phyloP scores from a whole-genome alignment of 37 sponge, comb jelly and placozoan species.

The Spongia lamella region DNA sequence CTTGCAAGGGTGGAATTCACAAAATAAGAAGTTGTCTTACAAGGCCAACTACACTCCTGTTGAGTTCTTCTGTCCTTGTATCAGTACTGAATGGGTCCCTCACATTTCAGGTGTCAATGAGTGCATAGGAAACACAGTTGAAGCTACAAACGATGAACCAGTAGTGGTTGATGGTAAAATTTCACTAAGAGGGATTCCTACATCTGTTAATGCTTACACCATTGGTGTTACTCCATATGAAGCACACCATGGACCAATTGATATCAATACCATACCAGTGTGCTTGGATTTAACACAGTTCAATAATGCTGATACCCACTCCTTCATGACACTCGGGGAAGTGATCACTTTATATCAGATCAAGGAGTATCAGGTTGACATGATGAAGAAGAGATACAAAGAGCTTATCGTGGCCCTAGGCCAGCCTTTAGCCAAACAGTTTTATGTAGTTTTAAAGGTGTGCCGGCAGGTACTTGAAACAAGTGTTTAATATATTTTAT shows the following conservation, averaged over 20 bases:
- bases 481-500: too few relatives aligned
- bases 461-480: neutral
- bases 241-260: constrained; percentile 15
- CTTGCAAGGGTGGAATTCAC: constrained; percentile 82
- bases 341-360: constrained; percentile 17
- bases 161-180: too few relatives aligned
- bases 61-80: constrained; percentile 83
- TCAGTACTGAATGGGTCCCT: constrained; percentile 61
- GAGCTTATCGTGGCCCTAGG: constrained; percentile 58
- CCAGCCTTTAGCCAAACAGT: constrained; percentile 48
- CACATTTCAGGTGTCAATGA: constrained; percentile 42
- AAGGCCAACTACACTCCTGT: constrained; percentile 86
- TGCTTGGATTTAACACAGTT: constrained; percentile 56
- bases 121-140: too few relatives aligned
- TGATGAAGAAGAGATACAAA: constrained; percentile 51
- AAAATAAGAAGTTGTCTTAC: constrained; percentile 83
- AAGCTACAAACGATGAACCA: too few relatives aligned
- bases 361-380: constrained; percentile 17
- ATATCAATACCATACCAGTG: constrained; percentile 47
- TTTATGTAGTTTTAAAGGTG: constrained; percentile 57
- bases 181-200: too few relatives aligned
- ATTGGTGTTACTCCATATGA: constrained; percentile 3
- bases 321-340: constrained; percentile 55
- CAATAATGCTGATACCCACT: neutral
- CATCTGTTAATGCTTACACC: constrained; percentile 32